phyloP scores from a whole-genome alignment of 2,888 invertebrate species.

The Stenurella melanura region DNA sequence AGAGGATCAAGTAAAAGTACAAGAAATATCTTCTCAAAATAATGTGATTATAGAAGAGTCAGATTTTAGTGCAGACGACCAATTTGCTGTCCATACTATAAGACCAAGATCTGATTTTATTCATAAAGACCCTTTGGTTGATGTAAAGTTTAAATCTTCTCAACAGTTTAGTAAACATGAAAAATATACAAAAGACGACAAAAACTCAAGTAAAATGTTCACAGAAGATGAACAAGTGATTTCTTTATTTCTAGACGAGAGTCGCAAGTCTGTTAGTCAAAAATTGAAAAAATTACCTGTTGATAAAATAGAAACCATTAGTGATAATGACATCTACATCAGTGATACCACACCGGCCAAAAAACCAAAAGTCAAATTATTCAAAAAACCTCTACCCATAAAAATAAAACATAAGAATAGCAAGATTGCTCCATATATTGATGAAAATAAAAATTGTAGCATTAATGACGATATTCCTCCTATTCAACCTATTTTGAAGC shows the following conservation, averaged over 20 bases:
- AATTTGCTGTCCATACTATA: background rate
- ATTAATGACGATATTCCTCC: no score
- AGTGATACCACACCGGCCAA: conserved; percentile 36
- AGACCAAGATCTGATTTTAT: background rate
- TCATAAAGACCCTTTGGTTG: background rate
- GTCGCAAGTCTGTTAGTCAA: background rate
- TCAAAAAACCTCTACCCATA: conserved; percentile 57
- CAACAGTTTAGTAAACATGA: background rate
- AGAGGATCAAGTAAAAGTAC: conserved; percentile 18
- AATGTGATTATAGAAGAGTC: background rate
- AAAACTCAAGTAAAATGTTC: background rate
- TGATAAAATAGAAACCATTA: background rate
- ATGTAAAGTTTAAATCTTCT: background rate
- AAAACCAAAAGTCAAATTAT: conserved; percentile 15
- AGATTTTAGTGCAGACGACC: background rate
- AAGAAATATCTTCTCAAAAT: background rate
- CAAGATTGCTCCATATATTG: background rate
- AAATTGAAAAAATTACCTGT: background rate
- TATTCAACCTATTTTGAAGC: background rate
- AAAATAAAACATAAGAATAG: conserved; percentile 32
- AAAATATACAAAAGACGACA: background rate
- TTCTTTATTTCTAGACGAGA: background rate
- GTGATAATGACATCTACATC: conserved; percentile 38
- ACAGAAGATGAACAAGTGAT: background rate
- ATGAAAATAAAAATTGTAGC: no score